Base-by-base conservation (phyloP, 2,888 invertebrate genomes). In the Protophormia terraenovae region DNA sequence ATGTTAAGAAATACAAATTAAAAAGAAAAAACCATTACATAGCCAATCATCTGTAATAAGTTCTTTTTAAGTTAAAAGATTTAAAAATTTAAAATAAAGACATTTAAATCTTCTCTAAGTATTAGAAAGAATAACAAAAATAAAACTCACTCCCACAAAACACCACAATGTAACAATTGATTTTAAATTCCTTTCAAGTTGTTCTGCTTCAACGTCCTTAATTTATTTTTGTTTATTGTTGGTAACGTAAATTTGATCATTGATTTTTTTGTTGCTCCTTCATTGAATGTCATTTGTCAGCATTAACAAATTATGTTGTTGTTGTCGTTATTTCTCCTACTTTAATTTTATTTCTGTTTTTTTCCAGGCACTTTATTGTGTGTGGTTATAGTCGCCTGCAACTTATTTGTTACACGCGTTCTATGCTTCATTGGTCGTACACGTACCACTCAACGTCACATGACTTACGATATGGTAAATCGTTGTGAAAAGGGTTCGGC, bases 371-470 rank as follows among this genome's bases (percentile, higher is more conserved):
- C 95, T 0, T 89, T 95, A 19, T 94, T 97, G 66, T 96, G 96
- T 91, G 88, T 95, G 47, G 94, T 96, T 82, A 96, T 97, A 89
- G 97, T 96, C 77, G 95, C 95, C 92, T 97, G 97, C 93, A 97
- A 97, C 93, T 92, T 97, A 89, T 96, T 96, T 10, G 97, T 97
- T 81, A 96, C 97, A 83, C 94, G 95, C 86, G 96, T 96, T 38
- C 93, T 97, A 84, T 95, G 92, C 91, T 86, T 92, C 91, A 94
- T 92, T 69, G 92, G 92, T 3, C 90, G 90, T 19, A 92, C 90
- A 86, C 92, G 93, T 83, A 90, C 91, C 38, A 90, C 90, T 24
- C 90, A 90, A 66, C 89, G 89, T 22, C 89, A 90, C 67, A 90
- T 90, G 88, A 89, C 91, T 64, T 92, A 92, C 79, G 91, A 92